Evolutionary conservation across 2,888 invertebrate species (phyloP), one percentile per base, ranked within the genome.

Genomic region (Pachycephus smyrnensis): DNA sequence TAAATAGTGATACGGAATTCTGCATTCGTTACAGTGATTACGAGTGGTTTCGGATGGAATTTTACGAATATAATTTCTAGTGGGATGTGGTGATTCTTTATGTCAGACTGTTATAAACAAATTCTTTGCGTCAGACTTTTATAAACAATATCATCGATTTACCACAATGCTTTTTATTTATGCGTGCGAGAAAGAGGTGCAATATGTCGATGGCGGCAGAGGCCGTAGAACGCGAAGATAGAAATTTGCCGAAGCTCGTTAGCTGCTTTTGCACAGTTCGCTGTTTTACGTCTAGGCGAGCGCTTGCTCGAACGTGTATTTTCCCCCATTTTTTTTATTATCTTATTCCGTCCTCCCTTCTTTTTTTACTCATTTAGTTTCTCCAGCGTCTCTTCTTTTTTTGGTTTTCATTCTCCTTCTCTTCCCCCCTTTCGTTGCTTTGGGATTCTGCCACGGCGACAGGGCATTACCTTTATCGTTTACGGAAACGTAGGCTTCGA

Each of bases 401-500:
- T 55, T 31, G 30, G 15, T 31, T 71, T 71, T 30, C 71, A 4
- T 71, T 9, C 31, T 71, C 4, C 32, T 69, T 71, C 30, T 71
- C 15, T 71, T 4, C 1, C 12, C 32, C 32, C 33, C 71, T 71
- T 71, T 30, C 71, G 32, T 31, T 55, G 55, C 71, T 33, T 71
- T 33, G 71, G 71, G 71, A 71, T 71, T 33, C 32, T 71, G 71
- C 33, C 33, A 71, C 31, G 71, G 31, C 12, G 71, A 71, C 55
- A 55, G 55, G 55, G 6, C 55, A 55, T 55, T 55, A 55, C 55
- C 55, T 55, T 55, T 55, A 55, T 71, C 71, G 31, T 71, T 71
- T 71, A 71, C 71, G 32, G 71, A 33, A 12, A 30, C 71, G 71
- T 31, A 23, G 71, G 31, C 71, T 31, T 71, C 32, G 32, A 31